Base-by-base conservation (phyloP, 2,888 invertebrate species). In the Theretra japonica region DNA sequence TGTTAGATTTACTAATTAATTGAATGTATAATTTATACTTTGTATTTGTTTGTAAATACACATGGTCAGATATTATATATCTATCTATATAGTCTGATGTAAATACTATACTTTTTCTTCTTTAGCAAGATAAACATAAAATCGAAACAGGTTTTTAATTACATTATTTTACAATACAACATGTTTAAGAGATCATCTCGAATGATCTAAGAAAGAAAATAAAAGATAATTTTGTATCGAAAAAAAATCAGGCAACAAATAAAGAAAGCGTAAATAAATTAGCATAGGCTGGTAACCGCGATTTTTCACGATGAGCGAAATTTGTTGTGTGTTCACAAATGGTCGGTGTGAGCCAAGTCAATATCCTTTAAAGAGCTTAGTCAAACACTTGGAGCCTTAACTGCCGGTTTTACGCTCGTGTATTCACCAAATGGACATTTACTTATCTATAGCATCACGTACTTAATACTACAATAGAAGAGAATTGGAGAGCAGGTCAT, bases 301-400 rank as follows among this genome's bases (percentile, higher is more conserved):
- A 65, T 71, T 65, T 62, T 71, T 21, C 41, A 17, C 56, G 23
- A 65, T 21, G 25, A 50, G 23, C 33, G 6, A 30, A 56, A 65
- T 33, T 41, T 59, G 19, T 65, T 56, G 41, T 57, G 30, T 23
- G 8, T 23, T 50, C 23, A 19, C 33, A 21, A 65, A 50, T 56
- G 25, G 70, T 75, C 41, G 41, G 70, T 75, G 74, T 77, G 74
- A 76, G 73, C 58, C 72, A 73, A 79, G 86, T 84, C 83, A 88
- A 87, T 76, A 86, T 77, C 71, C 82, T 83, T 73, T 73, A 68
- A 74, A 86, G 80, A 79, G 73, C 76, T 76, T 80, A 74, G 75
- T 68, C 80, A 86, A 86, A 85, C 79, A 86, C 76, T 80, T 74
- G 59, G 59, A n/a, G 53, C 56, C 71, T 53, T 58, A n/a, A 74